phyloP scores from a whole-genome alignment of 2,113 vertebrate genomes.

The Mesitornis unicolor region DNA sequence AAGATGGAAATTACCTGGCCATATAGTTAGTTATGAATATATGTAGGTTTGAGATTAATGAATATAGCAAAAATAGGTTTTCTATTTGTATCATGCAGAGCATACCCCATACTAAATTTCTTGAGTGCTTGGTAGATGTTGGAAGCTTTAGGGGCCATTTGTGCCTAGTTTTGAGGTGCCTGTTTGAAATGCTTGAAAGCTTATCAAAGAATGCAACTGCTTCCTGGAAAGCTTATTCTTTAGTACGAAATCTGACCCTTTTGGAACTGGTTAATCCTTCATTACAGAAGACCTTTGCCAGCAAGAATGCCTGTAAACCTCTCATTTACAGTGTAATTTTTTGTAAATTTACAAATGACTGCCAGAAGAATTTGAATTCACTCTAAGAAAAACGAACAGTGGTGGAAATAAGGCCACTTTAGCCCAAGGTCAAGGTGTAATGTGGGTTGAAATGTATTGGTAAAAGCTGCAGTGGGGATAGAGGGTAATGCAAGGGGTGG shows the following conservation, averaged over 20 bases:
- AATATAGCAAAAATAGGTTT: conserved; percentile 42
- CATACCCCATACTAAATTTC: conserved; percentile 39
- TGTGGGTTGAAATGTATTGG: not conserved
- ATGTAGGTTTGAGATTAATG: conserved; percentile 53
- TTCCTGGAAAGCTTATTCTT: conserved; percentile 13
- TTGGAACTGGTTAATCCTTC: not conserved
- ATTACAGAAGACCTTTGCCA: conserved; percentile 6
- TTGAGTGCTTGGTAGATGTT: conserved; percentile 7
- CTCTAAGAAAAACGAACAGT: not conserved
- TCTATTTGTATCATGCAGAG: conserved; percentile 59
- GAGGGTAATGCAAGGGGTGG: not conserved
- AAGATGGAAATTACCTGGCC: conserved; percentile 51
- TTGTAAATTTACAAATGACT: not conserved
- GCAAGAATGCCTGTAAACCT: not conserved
- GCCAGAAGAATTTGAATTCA: not conserved
- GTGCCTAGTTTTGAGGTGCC: conserved; percentile 63
- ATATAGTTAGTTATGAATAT: conserved; percentile 50
- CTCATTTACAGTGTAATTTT: not conserved
- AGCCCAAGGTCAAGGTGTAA: not conserved
- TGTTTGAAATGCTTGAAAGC: conserved; percentile 64
- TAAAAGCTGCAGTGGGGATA: not conserved
- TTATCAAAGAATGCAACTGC: conserved; percentile 31
- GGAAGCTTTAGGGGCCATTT: conserved; percentile 40
- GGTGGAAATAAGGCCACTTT: not conserved
- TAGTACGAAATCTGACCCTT: not conserved